Evolutionary conservation across 2,888 invertebrate genomes (phyloP), one percentile per base, ranked within the genome.

Genomic region (Hyppa rectilinea): DNA sequence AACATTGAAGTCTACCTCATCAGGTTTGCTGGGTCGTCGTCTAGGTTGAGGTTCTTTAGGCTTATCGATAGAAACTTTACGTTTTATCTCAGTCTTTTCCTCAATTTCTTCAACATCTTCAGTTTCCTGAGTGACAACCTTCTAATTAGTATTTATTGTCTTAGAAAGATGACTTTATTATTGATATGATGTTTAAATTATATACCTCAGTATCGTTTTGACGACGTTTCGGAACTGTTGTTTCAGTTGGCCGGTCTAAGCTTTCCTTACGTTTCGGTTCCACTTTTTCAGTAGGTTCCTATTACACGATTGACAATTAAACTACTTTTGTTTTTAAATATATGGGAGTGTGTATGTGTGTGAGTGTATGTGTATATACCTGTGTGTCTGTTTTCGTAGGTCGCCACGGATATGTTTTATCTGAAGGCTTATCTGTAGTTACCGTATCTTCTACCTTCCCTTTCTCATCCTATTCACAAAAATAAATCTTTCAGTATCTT

Each of bases 391-490:
- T 88, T 91, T 94, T 93, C 90, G 94, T 92, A 90, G 93, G 92
- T 94, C 93, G 95, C 94, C 94, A 90, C 74, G 93, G 91, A 85
- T 92, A 87, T 83, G 90, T 90, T 87, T 93, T 92, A 88, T 94
- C 94, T 88, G 94, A 89, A 88, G 91, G 89, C 89, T 92, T 94
- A 91, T 94, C 90, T 86, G 90, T 85, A 83, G 88, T 78, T 80
- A 91, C 91, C 87, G 89, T 90, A 85, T 92, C 93, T 89, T 92
- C 92, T 87, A 90, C 87, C 67, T 78, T 88, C 78, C 88, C 87
- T 87, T 89, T 90, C 89, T 82, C 89, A 84, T 92, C 95, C 95
- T 96, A 95, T 90, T 93, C 88, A 92, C 90, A 94, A 93, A 94
- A 91, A 93, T 83, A 86, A 79, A 78, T 61, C 23, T 10, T 86